These are phyloP conservation scores for Vireo griseus DNA, from an alignment of 2,797 vertebrate genomes.

Conservation along the genomic window DNA sequence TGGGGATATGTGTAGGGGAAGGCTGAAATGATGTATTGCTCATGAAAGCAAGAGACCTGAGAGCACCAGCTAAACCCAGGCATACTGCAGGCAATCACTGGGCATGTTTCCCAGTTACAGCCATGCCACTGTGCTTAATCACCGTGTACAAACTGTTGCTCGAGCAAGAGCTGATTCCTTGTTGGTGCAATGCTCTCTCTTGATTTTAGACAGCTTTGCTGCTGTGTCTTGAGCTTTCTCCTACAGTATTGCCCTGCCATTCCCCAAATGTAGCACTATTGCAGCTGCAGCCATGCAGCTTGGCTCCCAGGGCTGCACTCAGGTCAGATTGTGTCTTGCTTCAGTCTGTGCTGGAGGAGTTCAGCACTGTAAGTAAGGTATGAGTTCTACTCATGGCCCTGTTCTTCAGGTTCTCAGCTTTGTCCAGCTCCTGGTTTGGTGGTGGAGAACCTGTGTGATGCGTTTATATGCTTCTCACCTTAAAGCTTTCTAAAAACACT, in stretches of 20 bases:
- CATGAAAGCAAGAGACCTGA: neutral
- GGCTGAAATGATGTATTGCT: neutral
- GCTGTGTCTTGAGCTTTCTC: neutral
- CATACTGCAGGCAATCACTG: neutral
- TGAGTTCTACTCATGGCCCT: neutral
- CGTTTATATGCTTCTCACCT: neutral
- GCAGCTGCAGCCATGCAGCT: neutral
- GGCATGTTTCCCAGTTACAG: neutral
- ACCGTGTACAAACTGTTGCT: neutral
- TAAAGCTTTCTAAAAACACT: neutral
- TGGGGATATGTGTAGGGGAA: neutral
- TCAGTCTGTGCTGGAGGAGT: neutral
- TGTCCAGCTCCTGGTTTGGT: neutral
- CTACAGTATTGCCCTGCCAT: neutral
- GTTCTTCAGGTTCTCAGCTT: neutral
- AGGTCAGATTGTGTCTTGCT: fast-evolving
- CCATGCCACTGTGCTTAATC: neutral
- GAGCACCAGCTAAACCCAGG: neutral
- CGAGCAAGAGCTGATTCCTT: neutral
- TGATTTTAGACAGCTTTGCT: neutral
- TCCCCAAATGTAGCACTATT: fast-evolving
- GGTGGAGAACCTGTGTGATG: neutral
- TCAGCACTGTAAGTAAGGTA: neutral
- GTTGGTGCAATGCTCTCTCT: neutral
- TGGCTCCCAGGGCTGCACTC: neutral